These are phyloP conservation scores for Saccostrea glomerata DNA, from an alignment of 1,140 invertebrate genomes.

Conservation along the genomic window DNA sequence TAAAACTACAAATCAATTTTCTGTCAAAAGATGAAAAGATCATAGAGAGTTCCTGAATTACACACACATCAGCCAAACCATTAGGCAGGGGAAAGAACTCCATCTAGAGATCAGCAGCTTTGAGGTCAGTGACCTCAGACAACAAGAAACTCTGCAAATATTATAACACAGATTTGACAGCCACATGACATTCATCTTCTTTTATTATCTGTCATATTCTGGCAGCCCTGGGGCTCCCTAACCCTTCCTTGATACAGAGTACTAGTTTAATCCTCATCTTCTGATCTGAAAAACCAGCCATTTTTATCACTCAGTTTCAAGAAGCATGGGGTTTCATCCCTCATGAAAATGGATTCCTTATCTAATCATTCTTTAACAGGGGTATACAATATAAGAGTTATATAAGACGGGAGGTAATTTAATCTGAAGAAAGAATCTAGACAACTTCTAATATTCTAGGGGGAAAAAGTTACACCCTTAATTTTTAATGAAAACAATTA, in stretches of 20 bases:
- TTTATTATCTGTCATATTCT: neutral
- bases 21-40: neutral
- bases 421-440: neutral
- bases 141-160: neutral
- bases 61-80: neutral
- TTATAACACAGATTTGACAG: neutral
- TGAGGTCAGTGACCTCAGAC: neutral
- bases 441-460: neutral
- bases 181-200: constrained; percentile 13
- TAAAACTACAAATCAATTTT: neutral
- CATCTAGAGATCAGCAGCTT: neutral
- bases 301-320: neutral
- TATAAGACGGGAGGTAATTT: constrained; percentile 15
- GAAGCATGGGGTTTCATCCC: neutral
- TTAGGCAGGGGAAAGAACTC: neutral
- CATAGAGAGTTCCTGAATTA: neutral
- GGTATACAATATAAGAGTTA: constrained; percentile 12
- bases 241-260: neutral
- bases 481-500: neutral
- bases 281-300: constrained; percentile 7
- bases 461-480: constrained; percentile 27
- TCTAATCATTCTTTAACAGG: constrained; percentile 21
- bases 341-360: constrained; percentile 11
- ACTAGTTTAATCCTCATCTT: constrained; percentile 5
- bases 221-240: constrained; percentile 8